Conservation (phyloP, 2,113 vertebrate species). For the Elachura formosa region DNA sequence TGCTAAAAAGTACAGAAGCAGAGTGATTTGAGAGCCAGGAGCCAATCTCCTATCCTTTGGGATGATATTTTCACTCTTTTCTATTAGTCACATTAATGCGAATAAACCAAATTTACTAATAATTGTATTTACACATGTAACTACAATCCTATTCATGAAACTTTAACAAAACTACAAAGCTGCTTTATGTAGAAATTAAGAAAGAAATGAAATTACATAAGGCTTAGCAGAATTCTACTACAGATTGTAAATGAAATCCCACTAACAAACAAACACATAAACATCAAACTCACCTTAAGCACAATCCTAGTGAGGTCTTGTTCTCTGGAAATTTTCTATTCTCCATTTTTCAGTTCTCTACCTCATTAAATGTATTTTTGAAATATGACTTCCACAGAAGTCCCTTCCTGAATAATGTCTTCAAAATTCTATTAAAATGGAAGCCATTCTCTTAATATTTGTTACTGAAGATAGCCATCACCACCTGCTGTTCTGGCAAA, state of each 20-base stretch:
- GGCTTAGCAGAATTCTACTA: background rate
- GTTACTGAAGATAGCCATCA: background rate
- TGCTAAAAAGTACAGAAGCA: background rate
- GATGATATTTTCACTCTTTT: background rate
- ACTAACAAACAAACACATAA: fast-evolving
- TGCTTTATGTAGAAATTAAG: background rate
- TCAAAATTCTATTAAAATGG: background rate
- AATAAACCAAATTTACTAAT: background rate
- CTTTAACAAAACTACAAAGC: background rate
- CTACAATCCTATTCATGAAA: background rate
- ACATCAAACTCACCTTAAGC: background rate
- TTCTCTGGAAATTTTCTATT: background rate
- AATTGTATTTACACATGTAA: background rate
- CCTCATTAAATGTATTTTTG: background rate
- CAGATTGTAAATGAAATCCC: background rate
- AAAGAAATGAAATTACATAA: background rate
- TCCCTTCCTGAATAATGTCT: background rate
- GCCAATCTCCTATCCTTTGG: background rate
- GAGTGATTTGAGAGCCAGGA: background rate
- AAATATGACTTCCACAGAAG: background rate
- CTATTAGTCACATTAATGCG: background rate
- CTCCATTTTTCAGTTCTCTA: background rate
- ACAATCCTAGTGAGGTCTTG: background rate
- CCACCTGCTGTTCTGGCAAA: background rate
- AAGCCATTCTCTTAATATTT: background rate